Evolutionary conservation across 2,888 invertebrate species (phyloP).

Genomic region (Nebria salina): DNA sequence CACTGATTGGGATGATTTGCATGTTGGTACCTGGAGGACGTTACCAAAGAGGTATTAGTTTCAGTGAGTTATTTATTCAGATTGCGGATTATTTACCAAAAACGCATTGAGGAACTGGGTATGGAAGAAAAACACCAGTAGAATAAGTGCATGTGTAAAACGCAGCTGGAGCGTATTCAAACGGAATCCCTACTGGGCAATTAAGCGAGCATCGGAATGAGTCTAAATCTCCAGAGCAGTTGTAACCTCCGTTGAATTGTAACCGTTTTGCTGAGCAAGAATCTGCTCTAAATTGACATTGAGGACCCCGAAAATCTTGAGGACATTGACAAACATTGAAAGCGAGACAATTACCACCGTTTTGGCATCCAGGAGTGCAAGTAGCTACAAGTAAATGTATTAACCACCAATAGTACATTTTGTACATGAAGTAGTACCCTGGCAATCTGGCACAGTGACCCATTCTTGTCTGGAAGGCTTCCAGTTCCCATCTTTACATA

Average conservation of each 20-base stretch:
- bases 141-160: slow-evolving; percentile 75
- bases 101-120: slow-evolving; percentile 77
- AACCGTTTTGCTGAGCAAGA: slow-evolving; percentile 71
- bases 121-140: slow-evolving; percentile 73
- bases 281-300: slow-evolving; percentile 72
- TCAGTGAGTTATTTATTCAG: not conserved
- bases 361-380: slow-evolving; percentile 77
- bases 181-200: slow-evolving; percentile 74
- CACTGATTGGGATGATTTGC: not conserved
- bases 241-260: slow-evolving; percentile 80
- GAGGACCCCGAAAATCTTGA: slow-evolving; percentile 73
- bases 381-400: slow-evolving; percentile 61
- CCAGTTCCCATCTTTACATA: slow-evolving; percentile 78
- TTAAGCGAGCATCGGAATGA: slow-evolving; percentile 71
- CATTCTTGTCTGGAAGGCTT: slow-evolving; percentile 72
- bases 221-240: slow-evolving; percentile 72
- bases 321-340: slow-evolving; percentile 84
- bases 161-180: slow-evolving; percentile 69
- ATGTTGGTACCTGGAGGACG: slow-evolving; percentile 9
- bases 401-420: slow-evolving; percentile 15
- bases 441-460: slow-evolving; percentile 74
- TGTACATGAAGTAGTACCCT: slow-evolving; percentile 61
- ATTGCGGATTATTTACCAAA: slow-evolving; percentile 59
- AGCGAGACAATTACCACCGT: slow-evolving; percentile 84
- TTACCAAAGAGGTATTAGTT: not conserved